These are phyloP conservation scores for Cosmorhoe ocellata DNA, from an alignment of 2,888 invertebrate genomes.

Conservation along the genomic window DNA sequence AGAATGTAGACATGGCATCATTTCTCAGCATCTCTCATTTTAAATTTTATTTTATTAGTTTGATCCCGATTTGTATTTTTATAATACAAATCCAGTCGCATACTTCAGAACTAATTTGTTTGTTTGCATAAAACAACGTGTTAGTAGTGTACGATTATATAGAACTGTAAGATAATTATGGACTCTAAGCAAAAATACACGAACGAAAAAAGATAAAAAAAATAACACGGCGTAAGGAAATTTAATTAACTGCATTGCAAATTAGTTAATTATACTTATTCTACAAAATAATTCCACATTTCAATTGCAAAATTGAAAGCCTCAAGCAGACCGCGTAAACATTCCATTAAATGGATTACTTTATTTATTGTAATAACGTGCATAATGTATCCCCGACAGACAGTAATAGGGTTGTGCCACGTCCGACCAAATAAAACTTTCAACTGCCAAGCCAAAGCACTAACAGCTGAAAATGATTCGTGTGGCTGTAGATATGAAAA, in stretches of 20 bases:
- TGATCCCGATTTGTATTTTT: too few relatives aligned
- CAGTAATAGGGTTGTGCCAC: neutral
- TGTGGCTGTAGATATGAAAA: too few relatives aligned
- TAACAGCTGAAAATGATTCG: too few relatives aligned
- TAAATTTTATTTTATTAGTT: too few relatives aligned
- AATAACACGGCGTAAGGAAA: neutral
- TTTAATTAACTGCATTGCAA: constrained; percentile 8
- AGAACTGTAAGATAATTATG: too few relatives aligned
- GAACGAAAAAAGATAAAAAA: neutral
- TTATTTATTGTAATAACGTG: constrained; percentile 27
- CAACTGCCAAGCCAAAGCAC: neutral
- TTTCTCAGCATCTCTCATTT: neutral
- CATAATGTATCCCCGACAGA: constrained; percentile 13
- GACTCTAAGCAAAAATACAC: too few relatives aligned
- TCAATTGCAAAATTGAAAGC: constrained; percentile 24
- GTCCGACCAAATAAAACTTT: neutral
- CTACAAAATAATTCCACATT: constrained; percentile 19
- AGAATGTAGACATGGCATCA: constrained; percentile 49
- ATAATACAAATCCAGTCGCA: too few relatives aligned
- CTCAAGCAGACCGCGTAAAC: constrained; percentile 24
- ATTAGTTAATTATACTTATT: constrained; percentile 13
- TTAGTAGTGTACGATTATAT: too few relatives aligned
- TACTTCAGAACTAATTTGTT: too few relatives aligned
- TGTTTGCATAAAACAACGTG: too few relatives aligned
- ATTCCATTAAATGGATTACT: constrained; percentile 30